Base-by-base conservation (phyloP, 1,140 invertebrate species). In the Drosophila sp. region DNA sequence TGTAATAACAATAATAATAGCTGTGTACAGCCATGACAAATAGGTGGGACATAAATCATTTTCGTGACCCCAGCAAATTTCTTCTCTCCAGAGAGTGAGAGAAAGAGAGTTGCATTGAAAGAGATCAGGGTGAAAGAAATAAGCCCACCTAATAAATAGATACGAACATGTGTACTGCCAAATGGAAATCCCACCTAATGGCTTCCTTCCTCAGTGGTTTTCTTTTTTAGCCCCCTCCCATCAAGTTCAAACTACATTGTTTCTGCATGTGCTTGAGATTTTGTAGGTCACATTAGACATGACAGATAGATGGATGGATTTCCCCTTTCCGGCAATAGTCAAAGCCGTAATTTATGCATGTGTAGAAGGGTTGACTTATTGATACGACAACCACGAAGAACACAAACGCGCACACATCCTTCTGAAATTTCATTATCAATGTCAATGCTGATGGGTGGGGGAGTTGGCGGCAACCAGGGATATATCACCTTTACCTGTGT, bases 401-500 rank as follows among this genome's bases (percentile, higher is more conserved):
- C 44, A 61, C 50, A 58, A 79, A 17, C 17, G 61, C n/a, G n/a
- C 11, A 40, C 5, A 44, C 7, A 63, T 63, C 29, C 27, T 61
- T 58, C 60, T 72, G 72, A 65, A 83, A 87, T 89, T 87, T 89
- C 84, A 87, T 89, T 89, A 87, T 83, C 79, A 87, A 79, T 87
- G 84, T 73, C 83, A 87, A 83, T 83, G 84, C 61, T 71, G 68
- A 54, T 66, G 7, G 17, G 3, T 27, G 44, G 25, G 25, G n/a
- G 17, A 4, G 29, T 3, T 29, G 25, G 29, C 1, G 6, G 33
- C n/a, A 4, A 32, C 29, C 29, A 17, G 41, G 33, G 25, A 35
- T 4, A 55, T 38, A 41, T 40, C 38, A 50, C 50, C 57, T 66
- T 61, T 65, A 60, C 64, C 68, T 66, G 27, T 35, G 35, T 55